phyloP scores from a whole-genome alignment of 2,113 vertebrate genomes.

The Rynchops niger region DNA sequence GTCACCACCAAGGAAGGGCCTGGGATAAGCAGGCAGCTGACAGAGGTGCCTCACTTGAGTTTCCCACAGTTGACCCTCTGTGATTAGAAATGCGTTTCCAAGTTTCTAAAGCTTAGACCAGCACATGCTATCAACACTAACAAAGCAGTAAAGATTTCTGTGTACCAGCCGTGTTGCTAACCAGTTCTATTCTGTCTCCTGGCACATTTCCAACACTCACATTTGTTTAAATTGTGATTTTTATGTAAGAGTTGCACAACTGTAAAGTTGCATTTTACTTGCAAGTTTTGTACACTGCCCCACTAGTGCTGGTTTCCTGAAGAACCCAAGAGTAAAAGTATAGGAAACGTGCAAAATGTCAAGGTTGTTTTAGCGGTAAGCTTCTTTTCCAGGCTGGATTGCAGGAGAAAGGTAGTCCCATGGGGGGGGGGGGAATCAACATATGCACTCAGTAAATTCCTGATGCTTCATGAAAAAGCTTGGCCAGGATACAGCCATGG shows the following conservation, averaged over 20 bases:
- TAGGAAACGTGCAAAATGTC: not conserved
- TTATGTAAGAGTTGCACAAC: not conserved
- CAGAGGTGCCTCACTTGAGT: not conserved
- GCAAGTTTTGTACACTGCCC: not conserved
- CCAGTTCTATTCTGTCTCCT: not conserved
- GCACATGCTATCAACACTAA: fast-evolving
- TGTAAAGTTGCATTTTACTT: not conserved
- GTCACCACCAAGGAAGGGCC: not conserved
- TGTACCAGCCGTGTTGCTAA: not conserved
- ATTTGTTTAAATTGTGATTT: not conserved
- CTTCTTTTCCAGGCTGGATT: slow-evolving; percentile 51
- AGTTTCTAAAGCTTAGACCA: not conserved
- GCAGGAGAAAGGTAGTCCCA: slow-evolving; percentile 40
- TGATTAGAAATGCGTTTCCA: not conserved
- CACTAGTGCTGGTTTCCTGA: not conserved
- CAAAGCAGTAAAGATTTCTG: not conserved
- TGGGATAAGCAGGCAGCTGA: not conserved
- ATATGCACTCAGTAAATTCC: slow-evolving; percentile 65
- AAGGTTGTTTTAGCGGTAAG: slow-evolving; percentile 11
- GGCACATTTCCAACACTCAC: not conserved
- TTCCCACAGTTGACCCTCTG: not conserved
- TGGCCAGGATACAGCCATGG: slow-evolving; percentile 60
- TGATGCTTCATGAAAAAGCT: slow-evolving; percentile 55
- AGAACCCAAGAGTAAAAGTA: slow-evolving; percentile 1
- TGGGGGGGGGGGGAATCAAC: not conserved